Conservation (phyloP, 2,797 vertebrate genomes). For the Alcedo quadribrachys region DNA sequence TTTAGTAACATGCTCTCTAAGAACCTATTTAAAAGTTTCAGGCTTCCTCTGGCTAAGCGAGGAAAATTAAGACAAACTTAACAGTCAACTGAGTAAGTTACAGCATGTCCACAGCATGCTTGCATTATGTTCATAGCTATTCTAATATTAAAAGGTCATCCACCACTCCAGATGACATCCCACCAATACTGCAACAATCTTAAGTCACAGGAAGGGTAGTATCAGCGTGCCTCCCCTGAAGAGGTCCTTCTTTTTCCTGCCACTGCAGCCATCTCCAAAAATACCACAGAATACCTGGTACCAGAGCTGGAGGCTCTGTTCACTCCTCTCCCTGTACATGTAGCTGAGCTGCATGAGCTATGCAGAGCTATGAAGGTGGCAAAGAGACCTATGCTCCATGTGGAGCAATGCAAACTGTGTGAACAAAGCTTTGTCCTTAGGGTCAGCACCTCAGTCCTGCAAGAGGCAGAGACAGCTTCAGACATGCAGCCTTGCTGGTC, state of each 20-base stretch:
- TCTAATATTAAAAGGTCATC: not conserved
- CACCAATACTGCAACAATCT: not conserved
- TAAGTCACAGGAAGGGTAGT: not conserved
- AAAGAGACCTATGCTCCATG: not conserved
- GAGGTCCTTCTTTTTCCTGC: not conserved
- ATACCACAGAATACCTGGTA: not conserved
- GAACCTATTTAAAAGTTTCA: not conserved
- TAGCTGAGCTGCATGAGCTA: not conserved
- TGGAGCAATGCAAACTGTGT: not conserved
- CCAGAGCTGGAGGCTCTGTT: not conserved
- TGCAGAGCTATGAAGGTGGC: not conserved
- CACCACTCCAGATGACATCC: not conserved
- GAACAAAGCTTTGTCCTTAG: not conserved
- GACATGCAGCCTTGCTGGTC: not conserved
- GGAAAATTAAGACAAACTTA: not conserved
- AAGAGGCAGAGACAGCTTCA: not conserved
- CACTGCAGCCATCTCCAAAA: not conserved
- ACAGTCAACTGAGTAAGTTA: not conserved
- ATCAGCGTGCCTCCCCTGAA: fast-evolving
- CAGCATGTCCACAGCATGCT: fast-evolving
- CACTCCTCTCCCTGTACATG: fast-evolving
- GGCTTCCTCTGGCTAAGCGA: not conserved
- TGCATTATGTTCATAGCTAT: not conserved
- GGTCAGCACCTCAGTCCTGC: not conserved
- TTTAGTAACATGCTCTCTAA: not conserved